phyloP scores from a whole-genome alignment of 64 coral and sea anemone genomes.

The Trachythela sp. region DNA sequence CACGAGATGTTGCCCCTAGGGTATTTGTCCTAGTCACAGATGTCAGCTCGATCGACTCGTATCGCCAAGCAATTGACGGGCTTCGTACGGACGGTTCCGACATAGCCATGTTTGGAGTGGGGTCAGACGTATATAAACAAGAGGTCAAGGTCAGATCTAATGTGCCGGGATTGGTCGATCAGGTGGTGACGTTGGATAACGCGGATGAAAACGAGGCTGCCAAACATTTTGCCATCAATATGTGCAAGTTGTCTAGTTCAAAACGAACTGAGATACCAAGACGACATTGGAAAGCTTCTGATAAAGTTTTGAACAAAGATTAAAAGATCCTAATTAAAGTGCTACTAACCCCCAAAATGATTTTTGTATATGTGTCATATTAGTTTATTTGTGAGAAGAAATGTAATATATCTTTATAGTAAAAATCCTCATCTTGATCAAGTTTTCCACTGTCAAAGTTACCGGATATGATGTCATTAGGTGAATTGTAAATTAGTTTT shows the following conservation, averaged over 20 bases:
- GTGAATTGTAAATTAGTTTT: no score
- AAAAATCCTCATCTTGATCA: no score
- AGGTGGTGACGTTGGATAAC: neutral
- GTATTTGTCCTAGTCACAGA: slow-evolving; percentile 11
- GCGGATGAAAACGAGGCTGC: neutral
- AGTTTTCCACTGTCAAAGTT: no score
- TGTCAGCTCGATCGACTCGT: neutral
- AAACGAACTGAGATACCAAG: neutral
- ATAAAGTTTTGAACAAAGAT: neutral
- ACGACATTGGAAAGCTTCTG: neutral
- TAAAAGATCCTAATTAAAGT: neutral
- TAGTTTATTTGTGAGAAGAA: no score
- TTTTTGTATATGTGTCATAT: no score
- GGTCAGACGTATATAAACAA: neutral
- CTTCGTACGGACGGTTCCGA: neutral
- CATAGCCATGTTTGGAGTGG: neutral
- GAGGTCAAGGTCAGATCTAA: neutral
- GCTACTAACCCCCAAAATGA: no score
- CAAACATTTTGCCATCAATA: neutral
- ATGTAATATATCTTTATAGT: no score
- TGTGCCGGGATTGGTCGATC: neutral
- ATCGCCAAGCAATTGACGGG: neutral
- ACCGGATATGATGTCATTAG: no score
- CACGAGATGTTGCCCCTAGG: neutral
- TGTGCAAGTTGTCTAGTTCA: neutral